A percentile compares a stretch with the other conserved stretches of the same genome.
Evolutionary conservation across 2,797 vertebrate genomes (phyloP).

Genomic region (Dromococcyx pavoninus): DNA sequence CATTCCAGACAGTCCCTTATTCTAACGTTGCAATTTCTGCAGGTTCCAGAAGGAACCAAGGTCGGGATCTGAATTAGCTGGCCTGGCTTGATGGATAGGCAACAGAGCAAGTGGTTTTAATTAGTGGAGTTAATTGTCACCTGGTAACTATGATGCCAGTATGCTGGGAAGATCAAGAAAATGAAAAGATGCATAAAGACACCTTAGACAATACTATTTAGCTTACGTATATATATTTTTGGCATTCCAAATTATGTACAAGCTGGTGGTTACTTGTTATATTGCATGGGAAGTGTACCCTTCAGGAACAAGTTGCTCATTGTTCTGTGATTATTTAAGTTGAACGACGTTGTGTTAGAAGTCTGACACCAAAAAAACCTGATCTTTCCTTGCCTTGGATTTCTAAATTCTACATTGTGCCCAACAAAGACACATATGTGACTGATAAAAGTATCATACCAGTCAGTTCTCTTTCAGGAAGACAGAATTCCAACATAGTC

Average conservation of each 20-base stretch:
- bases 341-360: not conserved
- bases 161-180: not conserved
- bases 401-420: not conserved
- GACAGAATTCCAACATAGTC: not conserved
- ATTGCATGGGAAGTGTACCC: not conserved
- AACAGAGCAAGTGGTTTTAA: not conserved
- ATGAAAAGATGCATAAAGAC: not conserved
- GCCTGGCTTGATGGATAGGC: not conserved
- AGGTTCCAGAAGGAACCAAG: not conserved
- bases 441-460: not conserved
- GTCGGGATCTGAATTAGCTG: not conserved
- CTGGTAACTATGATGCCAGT: not conserved
- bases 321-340: not conserved
- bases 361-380: not conserved
- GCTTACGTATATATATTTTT: not conserved
- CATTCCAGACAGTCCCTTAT: not conserved
- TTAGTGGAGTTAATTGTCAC: not conserved
- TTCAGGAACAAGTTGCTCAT: not conserved
- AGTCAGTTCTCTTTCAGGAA: not conserved
- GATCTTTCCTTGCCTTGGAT: not conserved
- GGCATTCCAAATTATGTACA: not conserved
- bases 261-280: not conserved
- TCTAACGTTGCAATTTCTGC: not conserved
- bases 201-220: not conserved
- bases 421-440: fast-evolving